These are phyloP conservation scores for Dolichopus griseipennis DNA, from an alignment of 2,888 invertebrate species.

Conservation along the genomic window DNA sequence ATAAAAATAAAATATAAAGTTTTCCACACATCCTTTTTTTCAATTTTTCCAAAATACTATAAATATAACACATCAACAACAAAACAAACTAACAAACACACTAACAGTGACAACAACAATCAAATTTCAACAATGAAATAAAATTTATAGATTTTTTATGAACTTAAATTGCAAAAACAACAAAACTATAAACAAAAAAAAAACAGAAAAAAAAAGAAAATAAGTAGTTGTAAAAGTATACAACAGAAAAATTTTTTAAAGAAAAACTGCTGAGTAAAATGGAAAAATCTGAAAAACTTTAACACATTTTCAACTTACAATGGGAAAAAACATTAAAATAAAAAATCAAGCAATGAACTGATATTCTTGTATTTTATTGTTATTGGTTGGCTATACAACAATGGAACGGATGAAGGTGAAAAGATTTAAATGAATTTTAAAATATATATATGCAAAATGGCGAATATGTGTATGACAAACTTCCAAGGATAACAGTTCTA, in stretches of 20 bases:
- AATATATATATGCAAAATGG: neutral
- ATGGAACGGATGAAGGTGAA: neutral
- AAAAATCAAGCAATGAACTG: neutral
- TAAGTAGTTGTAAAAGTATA: neutral
- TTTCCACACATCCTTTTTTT: neutral
- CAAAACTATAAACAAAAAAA: neutral
- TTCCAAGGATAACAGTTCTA: neutral
- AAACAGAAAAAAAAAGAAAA: neutral
- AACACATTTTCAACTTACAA: neutral
- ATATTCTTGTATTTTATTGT: neutral
- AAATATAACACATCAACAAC: neutral
- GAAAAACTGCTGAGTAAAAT: neutral
- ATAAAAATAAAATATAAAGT: neutral
- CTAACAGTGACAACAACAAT: neutral
- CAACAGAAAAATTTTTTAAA: neutral
- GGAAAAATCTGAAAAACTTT: neutral
- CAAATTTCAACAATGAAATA: constrained; percentile 3
- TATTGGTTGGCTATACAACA: neutral
- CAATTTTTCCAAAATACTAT: neutral
- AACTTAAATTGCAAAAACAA: neutral
- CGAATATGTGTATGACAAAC: neutral
- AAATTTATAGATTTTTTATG: constrained; percentile 1
- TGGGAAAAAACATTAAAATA: neutral
- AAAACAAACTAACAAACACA: neutral
- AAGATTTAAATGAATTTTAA: neutral